phyloP scores from a whole-genome alignment of 2,888 invertebrate genomes.

The Hydraecia micacea region DNA sequence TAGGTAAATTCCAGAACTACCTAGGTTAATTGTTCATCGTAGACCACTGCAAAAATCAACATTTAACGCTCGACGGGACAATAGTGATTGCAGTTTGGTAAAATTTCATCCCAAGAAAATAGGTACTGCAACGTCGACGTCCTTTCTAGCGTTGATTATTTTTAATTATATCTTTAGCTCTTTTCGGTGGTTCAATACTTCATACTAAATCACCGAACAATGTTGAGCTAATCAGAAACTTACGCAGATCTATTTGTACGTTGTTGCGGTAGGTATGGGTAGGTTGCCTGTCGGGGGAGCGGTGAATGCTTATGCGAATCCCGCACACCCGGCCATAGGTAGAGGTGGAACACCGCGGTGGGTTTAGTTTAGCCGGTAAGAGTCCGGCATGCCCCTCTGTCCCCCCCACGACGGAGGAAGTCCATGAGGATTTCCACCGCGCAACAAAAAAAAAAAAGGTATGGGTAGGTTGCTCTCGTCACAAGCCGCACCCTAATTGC shows the following conservation, averaged over 20 bases:
- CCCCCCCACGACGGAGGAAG: too few species aligned
- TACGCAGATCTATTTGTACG: too few species aligned
- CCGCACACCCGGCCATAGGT: too few species aligned
- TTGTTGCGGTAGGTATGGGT: neutral
- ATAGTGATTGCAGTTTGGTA: neutral
- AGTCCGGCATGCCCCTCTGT: too few species aligned
- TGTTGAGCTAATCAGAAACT: neutral
- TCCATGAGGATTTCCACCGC: too few species aligned
- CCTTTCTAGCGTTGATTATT: neutral
- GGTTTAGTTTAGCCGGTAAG: too few species aligned
- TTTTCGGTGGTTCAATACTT: neutral
- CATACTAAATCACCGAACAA: neutral
- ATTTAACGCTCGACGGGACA: neutral
- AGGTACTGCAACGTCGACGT: neutral
- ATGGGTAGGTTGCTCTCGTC: neutral
- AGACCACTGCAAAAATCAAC: neutral
- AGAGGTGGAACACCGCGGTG: too few species aligned
- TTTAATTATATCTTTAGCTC: neutral
- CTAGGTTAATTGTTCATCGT: neutral
- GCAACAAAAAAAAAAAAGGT: too few species aligned
- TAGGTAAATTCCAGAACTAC: neutral
- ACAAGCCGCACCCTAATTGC: too few species aligned
- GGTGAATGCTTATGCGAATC: too few species aligned
- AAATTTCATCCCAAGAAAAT: neutral
- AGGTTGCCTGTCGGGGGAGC: too few species aligned